Percentiles rank a stretch among this genome's conserved stretches.
Evolutionary conservation across 2,888 invertebrate species (phyloP).

Genomic region (Galerucella calmariensis): DNA sequence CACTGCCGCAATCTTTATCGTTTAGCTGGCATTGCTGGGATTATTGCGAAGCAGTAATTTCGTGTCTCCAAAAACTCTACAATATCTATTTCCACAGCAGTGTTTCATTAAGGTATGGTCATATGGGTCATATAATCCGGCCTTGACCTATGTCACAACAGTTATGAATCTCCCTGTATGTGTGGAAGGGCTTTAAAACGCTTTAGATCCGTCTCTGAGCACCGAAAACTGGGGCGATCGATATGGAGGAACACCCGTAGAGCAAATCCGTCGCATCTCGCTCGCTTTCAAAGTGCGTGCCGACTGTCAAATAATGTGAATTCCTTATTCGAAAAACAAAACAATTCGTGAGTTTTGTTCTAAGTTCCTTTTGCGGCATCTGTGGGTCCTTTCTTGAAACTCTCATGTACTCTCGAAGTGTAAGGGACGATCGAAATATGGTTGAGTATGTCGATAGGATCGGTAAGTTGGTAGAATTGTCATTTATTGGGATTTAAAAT

Average conservation of each 20-base stretch:
- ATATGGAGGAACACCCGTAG: constrained; percentile 64
- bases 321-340: constrained; percentile 30
- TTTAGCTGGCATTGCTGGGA: too few species aligned
- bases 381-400: constrained; percentile 47
- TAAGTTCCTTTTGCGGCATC: constrained; percentile 43
- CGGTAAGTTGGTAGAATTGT: constrained; percentile 55
- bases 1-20: too few species aligned
- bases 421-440: constrained; percentile 48
- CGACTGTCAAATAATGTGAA: constrained; percentile 56
- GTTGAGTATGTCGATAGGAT: constrained; percentile 61
- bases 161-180: neutral
- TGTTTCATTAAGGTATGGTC: too few species aligned
- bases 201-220: constrained; percentile 57
- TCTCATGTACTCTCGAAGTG: constrained; percentile 36
- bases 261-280: constrained; percentile 57
- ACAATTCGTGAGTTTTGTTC: constrained; percentile 30
- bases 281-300: constrained; percentile 65
- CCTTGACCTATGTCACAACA: too few species aligned
- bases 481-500: constrained; percentile 13
- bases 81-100: too few species aligned
- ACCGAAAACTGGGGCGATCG: constrained; percentile 74
- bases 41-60: too few species aligned
- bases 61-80: too few species aligned
- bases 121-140: too few species aligned
- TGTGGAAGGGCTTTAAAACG: constrained; percentile 59